Conservation (phyloP, 2,113 vertebrate genomes). For the Megaleporinus macrocephalus region DNA sequence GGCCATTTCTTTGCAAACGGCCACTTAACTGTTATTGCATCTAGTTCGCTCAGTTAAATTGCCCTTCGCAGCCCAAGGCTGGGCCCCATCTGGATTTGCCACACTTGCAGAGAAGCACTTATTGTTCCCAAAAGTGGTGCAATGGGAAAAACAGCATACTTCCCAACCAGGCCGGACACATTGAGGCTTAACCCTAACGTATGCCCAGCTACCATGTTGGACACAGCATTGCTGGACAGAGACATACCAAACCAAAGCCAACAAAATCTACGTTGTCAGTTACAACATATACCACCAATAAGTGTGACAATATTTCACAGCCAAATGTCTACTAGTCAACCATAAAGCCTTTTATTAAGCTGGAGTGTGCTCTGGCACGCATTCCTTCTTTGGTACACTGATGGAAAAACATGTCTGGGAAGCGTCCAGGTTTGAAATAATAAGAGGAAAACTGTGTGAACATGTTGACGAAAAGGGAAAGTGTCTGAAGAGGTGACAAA, state of each 20-base stretch:
- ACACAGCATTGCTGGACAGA: neutral
- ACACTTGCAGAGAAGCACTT: neutral
- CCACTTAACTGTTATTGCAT: conserved; percentile 50
- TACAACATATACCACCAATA: neutral
- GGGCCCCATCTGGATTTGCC: conserved; percentile 55
- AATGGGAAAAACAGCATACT: neutral
- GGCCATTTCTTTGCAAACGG: conserved; percentile 49
- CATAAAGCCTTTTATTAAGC: neutral
- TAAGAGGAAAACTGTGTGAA: neutral
- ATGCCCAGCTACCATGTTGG: too few species aligned
- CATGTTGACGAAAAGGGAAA: neutral
- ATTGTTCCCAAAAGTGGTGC: neutral
- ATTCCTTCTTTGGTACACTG: neutral
- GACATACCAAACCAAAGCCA: neutral
- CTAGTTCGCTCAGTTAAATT: conserved; percentile 55
- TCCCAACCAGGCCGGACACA: neutral
- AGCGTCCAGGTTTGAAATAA: neutral
- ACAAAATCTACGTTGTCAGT: neutral
- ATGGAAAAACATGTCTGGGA: neutral
- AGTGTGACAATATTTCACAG: neutral
- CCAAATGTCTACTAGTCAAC: neutral
- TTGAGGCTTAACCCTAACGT: neutral
- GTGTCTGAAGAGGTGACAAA: neutral
- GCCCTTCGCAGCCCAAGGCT: conserved; percentile 33
- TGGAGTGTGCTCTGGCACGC: neutral